Conservation (phyloP, 2,888 invertebrate species). For the Cryptocephalus primarius region DNA sequence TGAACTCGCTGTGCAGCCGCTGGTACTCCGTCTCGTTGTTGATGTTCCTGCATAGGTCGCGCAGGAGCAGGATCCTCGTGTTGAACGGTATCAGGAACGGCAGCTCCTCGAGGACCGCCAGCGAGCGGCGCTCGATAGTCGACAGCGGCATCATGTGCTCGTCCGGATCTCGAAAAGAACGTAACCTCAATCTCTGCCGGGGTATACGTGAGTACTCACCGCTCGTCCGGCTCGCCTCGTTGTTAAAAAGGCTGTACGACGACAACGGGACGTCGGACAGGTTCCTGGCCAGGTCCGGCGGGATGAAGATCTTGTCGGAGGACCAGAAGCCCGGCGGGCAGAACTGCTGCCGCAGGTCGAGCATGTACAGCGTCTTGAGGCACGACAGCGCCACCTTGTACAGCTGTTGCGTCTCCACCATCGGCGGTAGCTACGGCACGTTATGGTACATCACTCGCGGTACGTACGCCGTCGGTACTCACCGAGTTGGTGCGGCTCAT, state of each 20-base stretch:
- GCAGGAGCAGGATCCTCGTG: conserved; percentile 76
- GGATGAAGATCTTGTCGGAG: conserved; percentile 32
- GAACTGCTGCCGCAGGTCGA: conserved; percentile 74
- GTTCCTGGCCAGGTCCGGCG: conserved; percentile 31
- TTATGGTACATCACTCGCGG: not conserved
- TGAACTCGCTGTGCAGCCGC: conserved; percentile 30
- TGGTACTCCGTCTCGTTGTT: conserved; percentile 29
- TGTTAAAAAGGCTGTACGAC: conserved; percentile 27
- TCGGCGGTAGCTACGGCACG: conserved; percentile 7
- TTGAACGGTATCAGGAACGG: conserved; percentile 92
- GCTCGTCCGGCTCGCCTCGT: conserved; percentile 15
- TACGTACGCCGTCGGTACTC: too few species aligned
- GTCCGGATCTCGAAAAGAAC: conserved; percentile 37
- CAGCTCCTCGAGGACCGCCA: conserved; percentile 81
- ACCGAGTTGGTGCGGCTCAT: conserved; percentile 33
- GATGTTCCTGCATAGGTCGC: conserved; percentile 49
- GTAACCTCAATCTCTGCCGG: too few species aligned
- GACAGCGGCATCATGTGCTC: conserved; percentile 78
- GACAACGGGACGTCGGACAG: conserved; percentile 30
- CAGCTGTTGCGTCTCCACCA: conserved; percentile 28
- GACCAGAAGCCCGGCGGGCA: conserved; percentile 43
- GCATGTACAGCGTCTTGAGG: conserved; percentile 54
- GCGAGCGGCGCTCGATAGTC: conserved; percentile 75
- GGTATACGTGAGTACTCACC: not conserved
- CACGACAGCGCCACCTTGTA: conserved; percentile 32